These are phyloP conservation scores for Eleginops maclovinus DNA, from an alignment of 2,113 vertebrate species.

Conservation along the genomic window DNA sequence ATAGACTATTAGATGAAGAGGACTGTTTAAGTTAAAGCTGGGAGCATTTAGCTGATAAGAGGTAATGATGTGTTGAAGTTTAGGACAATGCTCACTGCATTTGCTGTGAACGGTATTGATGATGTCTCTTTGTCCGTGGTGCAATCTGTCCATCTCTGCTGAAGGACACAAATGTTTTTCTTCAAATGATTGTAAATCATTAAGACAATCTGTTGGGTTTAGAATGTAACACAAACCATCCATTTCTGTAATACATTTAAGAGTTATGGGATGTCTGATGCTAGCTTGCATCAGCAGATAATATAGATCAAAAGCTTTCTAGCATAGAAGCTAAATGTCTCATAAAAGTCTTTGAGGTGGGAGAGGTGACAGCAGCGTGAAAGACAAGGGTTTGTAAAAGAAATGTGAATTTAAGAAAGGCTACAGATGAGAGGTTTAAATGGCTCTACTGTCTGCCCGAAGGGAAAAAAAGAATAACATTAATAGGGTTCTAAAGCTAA, in stretches of 20 bases:
- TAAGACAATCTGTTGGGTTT: background rate
- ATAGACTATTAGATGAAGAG: constrained; percentile 82
- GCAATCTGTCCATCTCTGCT: background rate
- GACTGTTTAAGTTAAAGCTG: constrained; percentile 72
- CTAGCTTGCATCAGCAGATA: constrained; percentile 10
- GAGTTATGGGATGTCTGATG: background rate
- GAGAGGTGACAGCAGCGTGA: constrained; percentile 27
- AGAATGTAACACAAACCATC: background rate
- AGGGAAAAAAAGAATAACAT: background rate
- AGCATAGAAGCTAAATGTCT: constrained; percentile 21
- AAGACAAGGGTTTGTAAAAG: constrained; percentile 22
- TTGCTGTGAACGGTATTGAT: constrained; percentile 28
- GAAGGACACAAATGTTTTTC: background rate
- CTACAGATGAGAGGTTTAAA: constrained; percentile 25
- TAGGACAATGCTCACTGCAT: constrained; percentile 34
- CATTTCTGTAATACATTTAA: background rate
- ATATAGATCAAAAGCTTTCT: background rate
- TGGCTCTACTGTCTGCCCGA: constrained; percentile 2
- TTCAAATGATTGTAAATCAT: background rate
- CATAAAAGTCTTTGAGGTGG: constrained; percentile 23
- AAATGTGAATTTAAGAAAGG: constrained; percentile 33
- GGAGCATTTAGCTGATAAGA: constrained; percentile 69
- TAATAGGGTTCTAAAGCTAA: background rate
- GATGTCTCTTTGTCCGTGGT: background rate
- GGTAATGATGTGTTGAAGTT: constrained; percentile 81